Evolutionary conservation across 2,797 vertebrate species (phyloP).

Genomic region (Triplophysa yarkandensis): DNA sequence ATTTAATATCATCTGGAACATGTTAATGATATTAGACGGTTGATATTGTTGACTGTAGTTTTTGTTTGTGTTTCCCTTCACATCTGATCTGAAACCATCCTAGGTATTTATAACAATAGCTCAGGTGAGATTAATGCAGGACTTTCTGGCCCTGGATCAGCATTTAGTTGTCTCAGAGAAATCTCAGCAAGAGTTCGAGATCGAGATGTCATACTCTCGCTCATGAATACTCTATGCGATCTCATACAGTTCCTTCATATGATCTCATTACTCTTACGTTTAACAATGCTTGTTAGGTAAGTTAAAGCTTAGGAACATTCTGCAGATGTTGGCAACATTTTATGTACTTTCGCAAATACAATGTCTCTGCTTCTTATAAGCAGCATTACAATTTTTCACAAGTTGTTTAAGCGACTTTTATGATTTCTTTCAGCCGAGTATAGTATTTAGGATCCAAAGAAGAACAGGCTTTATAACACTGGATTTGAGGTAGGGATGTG

Average conservation of each 20-base stretch:
- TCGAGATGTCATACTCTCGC: constrained; percentile 30
- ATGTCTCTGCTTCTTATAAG: neutral
- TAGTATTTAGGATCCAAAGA: constrained; percentile 3
- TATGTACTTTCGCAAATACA: neutral
- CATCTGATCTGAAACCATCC: constrained; percentile 25
- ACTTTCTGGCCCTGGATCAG: constrained; percentile 29
- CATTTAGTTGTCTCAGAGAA: constrained; percentile 18
- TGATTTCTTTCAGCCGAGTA: neutral
- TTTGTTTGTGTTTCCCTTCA: constrained; percentile 33
- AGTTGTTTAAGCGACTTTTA: neutral
- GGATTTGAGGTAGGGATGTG: constrained; percentile 36
- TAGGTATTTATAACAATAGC: constrained; percentile 6
- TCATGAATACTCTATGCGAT: constrained; percentile 33
- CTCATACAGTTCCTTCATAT: neutral
- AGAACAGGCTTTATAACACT: constrained; percentile 4
- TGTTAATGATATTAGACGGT: constrained; percentile 19
- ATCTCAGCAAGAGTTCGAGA: constrained; percentile 28
- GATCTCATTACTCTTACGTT: constrained; percentile 6
- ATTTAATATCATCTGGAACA: constrained; percentile 18
- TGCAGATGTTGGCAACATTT: neutral
- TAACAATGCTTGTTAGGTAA: neutral
- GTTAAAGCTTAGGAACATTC: constrained; percentile 3
- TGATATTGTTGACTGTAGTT: constrained; percentile 22
- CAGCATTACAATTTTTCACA: neutral
- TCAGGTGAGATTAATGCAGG: constrained; percentile 23